Percentiles rank a stretch among this genome's conserved stretches.
phyloP scores from a whole-genome alignment of 2,888 invertebrate species.

The Chloroclystis v-ata region DNA sequence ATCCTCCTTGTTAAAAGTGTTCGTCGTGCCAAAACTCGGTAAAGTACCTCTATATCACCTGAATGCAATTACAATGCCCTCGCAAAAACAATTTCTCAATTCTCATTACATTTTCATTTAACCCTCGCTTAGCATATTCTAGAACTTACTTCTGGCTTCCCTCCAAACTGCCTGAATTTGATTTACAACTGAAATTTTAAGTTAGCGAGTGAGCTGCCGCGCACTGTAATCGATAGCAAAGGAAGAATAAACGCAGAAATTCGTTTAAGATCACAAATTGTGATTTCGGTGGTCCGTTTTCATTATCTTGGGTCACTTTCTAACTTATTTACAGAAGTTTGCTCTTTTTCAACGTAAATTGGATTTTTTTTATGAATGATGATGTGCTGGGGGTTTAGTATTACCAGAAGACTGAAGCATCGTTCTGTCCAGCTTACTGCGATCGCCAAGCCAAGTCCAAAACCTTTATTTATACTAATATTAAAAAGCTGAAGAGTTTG shows the following conservation, averaged over 20 bases:
- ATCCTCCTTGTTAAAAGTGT: too few relatives aligned
- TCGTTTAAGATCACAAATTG: constrained; percentile 40
- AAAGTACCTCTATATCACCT: too few relatives aligned
- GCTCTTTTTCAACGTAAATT: background rate
- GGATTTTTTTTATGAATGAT: background rate
- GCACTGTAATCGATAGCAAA: constrained; percentile 8
- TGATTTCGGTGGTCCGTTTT: constrained; percentile 33
- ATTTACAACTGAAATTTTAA: constrained; percentile 1
- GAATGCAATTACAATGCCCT: background rate
- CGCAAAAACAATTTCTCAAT: background rate
- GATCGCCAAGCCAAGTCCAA: too few relatives aligned
- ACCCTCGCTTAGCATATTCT: background rate
- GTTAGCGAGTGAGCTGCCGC: background rate
- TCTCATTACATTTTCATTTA: constrained; percentile 1
- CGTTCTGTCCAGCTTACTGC: too few relatives aligned
- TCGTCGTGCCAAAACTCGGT: too few relatives aligned
- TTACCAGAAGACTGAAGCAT: too few relatives aligned
- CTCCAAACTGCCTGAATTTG: background rate
- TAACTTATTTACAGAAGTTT: background rate
- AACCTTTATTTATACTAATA: too few relatives aligned
- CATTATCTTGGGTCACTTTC: background rate
- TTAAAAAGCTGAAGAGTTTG: too few relatives aligned
- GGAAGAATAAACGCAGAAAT: constrained; percentile 17
- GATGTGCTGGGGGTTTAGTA: too few relatives aligned
- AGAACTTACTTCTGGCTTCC: background rate